Conservation (phyloP, 2,797 vertebrate species). For the Galaxias olidus region DNA sequence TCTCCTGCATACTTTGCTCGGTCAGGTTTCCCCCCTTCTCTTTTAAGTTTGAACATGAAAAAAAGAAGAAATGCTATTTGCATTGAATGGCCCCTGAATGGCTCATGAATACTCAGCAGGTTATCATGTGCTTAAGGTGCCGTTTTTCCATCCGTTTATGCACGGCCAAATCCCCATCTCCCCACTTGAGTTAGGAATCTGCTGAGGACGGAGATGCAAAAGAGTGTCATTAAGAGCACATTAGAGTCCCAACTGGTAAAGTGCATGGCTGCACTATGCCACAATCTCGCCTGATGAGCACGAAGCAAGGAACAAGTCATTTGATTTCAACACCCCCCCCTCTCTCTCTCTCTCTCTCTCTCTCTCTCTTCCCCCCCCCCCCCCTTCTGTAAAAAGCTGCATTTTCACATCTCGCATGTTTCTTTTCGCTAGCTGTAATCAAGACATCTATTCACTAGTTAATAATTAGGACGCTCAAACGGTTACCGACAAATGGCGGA, state of each 20-base stretch:
- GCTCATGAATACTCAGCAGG: conserved; percentile 65
- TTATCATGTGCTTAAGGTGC: conserved; percentile 50
- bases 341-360: too few species aligned
- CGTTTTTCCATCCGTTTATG: conserved; percentile 54
- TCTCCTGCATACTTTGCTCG: neutral
- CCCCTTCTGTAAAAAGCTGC: conserved; percentile 28
- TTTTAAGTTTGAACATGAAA: conserved; percentile 34
- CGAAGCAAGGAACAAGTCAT: too few species aligned
- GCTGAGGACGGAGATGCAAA: conserved; percentile 23
- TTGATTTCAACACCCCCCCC: too few species aligned
- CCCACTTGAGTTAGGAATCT: conserved; percentile 42
- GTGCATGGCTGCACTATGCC: too few species aligned
- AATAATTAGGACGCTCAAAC: neutral
- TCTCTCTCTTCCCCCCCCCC: too few species aligned
- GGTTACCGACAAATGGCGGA: conserved; percentile 7
- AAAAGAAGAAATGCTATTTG: conserved; percentile 46
- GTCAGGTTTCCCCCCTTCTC: conserved; percentile 19
- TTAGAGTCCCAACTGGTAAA: too few species aligned
- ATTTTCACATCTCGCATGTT: conserved; percentile 17
- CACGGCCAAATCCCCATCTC: conserved; percentile 40
- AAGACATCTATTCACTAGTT: too few species aligned
- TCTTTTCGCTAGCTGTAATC: too few species aligned
- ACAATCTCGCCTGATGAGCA: too few species aligned
- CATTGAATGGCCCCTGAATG: conserved; percentile 43
- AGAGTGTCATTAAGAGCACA: too few species aligned